Evolutionary conservation across 1,140 invertebrate genomes (phyloP).

Genomic region (Mactra quadrangularis): DNA sequence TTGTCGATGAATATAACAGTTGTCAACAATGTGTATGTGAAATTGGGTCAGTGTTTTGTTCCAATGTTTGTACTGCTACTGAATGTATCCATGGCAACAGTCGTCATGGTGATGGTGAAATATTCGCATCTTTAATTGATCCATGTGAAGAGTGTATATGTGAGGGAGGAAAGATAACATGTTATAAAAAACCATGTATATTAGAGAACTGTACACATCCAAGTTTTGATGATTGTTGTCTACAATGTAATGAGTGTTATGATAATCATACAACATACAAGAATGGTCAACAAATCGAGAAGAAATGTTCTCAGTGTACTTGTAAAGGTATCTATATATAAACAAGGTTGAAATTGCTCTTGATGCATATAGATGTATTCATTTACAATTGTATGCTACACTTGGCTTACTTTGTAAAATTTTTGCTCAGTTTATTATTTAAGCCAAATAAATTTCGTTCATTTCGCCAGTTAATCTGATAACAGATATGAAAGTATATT

Average conservation of each 20-base stretch:
- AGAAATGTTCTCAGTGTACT: constrained; percentile 64
- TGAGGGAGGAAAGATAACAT: constrained; percentile 70
- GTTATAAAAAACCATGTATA: constrained; percentile 69
- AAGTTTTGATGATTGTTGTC: constrained; percentile 66
- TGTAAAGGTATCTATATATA: constrained; percentile 66
- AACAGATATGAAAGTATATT: too few species aligned
- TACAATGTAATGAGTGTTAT: constrained; percentile 63
- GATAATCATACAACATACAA: constrained; percentile 60
- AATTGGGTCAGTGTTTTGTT: constrained; percentile 76
- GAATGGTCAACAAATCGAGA: constrained; percentile 60
- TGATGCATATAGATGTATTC: background rate
- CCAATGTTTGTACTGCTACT: constrained; percentile 69
- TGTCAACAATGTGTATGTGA: constrained; percentile 72
- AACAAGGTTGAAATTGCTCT: constrained; percentile 19
- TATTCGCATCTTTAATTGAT: constrained; percentile 67
- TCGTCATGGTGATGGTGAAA: constrained; percentile 44
- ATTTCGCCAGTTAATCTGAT: too few species aligned
- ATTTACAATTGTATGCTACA: too few species aligned
- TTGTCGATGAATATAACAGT: constrained; percentile 1
- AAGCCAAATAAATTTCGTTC: too few species aligned
- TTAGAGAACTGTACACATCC: constrained; percentile 70
- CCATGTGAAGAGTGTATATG: constrained; percentile 79
- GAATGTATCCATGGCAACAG: constrained; percentile 15
- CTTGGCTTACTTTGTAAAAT: too few species aligned
- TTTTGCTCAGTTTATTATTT: too few species aligned